Evolutionary conservation across 2,113 vertebrate species (phyloP), one percentile per base, ranked within the genome.

Genomic region (Climacteris rufus): DNA sequence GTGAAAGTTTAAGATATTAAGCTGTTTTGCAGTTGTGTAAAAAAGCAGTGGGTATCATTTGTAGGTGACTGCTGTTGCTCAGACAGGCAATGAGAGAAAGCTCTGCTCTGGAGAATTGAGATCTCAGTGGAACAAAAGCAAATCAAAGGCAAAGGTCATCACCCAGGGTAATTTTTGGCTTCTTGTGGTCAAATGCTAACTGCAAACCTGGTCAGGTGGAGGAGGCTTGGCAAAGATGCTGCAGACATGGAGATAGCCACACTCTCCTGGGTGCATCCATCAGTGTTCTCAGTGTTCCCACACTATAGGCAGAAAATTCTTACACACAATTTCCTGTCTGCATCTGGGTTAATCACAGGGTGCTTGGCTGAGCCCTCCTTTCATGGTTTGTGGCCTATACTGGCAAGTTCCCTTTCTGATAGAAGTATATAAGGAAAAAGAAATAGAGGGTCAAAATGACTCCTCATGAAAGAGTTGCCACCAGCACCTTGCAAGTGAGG

Each of bases 221-320:
- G 45, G 28, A 56, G 44, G 22, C 11, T 59, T 9, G 2, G 9
- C 10, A 3, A 45, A 17, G 17, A 35, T 70, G 47, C 24, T 12
- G 24, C 19, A 15, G 6, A 2, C 45, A 25, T 2, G 5, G 21
- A 12, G 14, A 22, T 19, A 72, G 25, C 25, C 24, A 16, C 11
- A 7, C 22, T 27, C 16, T 28, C 25, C 15, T 65, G 33, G 10
- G 6, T 13, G 18, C 2, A 1, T 33, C 3, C 14, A 33, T 2
- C 14, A 24, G 13, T 25, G 74, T 52, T 78, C 35, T 52, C 25
- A 22, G 25, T 13, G 8, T 35, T 63, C 1, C 3, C 50, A 35
- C 16, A 20, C 4, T 11, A 2, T 9, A 57, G 33, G 33, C 35
- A 87, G 31, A 47, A 60, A 60, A 76, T 66, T 68, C 14, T 15